A percentile compares a stretch with the other conserved stretches of the same genome.
phyloP scores from a whole-genome alignment of 2,797 vertebrate species.

The Dicrostonyx torquatus region DNA sequence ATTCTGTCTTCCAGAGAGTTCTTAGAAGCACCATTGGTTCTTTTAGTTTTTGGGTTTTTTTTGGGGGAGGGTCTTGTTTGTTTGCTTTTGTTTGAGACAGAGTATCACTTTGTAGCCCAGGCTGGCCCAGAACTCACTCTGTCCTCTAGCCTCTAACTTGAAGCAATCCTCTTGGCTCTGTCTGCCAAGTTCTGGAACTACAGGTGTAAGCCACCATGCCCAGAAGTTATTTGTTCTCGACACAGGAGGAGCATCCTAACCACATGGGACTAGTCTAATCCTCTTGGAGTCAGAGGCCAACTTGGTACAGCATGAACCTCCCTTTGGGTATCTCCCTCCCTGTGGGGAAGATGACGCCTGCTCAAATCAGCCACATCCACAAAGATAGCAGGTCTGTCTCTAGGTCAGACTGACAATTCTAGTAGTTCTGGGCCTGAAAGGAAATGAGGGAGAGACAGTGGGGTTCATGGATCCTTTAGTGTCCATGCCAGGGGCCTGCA shows the following conservation, averaged over 20 bases:
- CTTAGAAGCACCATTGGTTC: too few relatives aligned
- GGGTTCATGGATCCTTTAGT: accelerated
- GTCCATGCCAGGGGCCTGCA: accelerated
- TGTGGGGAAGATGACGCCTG: accelerated
- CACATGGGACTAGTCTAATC: neutral
- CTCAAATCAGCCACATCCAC: neutral
- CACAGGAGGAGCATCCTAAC: neutral
- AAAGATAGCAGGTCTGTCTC: neutral
- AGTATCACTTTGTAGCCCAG: neutral
- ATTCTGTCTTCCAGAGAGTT: neutral
- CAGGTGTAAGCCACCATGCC: too few relatives aligned
- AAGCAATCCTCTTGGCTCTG: neutral
- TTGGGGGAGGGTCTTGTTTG: neutral
- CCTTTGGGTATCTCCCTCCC: accelerated
- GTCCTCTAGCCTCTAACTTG: neutral
- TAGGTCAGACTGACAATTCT: neutral
- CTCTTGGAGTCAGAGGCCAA: accelerated
- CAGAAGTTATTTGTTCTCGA: neutral
- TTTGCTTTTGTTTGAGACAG: neutral
- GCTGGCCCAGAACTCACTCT: neutral
- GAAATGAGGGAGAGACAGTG: neutral
- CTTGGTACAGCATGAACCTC: too few relatives aligned
- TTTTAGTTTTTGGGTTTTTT: neutral
- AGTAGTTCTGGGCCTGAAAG: neutral
- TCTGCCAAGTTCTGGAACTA: neutral